phyloP scores from a whole-genome alignment of 2,113 vertebrate genomes.

The Oxyura jamaicensis region DNA sequence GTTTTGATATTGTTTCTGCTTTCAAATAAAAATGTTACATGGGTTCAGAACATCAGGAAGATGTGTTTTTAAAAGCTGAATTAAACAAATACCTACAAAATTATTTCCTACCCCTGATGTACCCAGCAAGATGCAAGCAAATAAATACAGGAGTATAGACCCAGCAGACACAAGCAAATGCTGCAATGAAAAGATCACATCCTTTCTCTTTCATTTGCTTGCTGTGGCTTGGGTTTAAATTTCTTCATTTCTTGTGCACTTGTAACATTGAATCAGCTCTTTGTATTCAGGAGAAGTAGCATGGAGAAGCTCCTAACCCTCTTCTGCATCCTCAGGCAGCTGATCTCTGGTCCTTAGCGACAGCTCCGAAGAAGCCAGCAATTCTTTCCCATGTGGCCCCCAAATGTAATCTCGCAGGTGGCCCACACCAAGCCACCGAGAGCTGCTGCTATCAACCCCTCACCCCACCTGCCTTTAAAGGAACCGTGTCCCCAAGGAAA shows the following conservation, averaged over 20 bases:
- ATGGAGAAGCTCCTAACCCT: background rate
- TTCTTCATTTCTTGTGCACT: background rate
- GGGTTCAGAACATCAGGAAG: background rate
- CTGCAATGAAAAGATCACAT: background rate
- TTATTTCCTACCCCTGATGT: background rate
- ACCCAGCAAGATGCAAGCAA: background rate
- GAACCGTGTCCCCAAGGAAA: background rate
- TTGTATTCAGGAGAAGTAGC: background rate
- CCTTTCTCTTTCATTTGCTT: background rate
- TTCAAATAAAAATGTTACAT: background rate
- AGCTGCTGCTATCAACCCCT: background rate
- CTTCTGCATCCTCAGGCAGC: background rate
- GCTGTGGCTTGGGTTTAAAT: background rate
- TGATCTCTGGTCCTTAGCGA: background rate
- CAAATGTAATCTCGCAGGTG: background rate
- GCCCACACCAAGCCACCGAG: background rate
- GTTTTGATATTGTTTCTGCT: background rate
- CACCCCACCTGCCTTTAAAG: background rate
- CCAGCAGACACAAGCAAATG: background rate
- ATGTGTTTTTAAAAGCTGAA: background rate
- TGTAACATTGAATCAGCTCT: background rate
- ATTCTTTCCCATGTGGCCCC: background rate
- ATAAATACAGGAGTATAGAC: background rate
- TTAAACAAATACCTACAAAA: background rate
- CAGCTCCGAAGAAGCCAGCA: background rate